Evolutionary conservation across 2,888 invertebrate genomes (phyloP).

Genomic region (Taenaris catops): DNA sequence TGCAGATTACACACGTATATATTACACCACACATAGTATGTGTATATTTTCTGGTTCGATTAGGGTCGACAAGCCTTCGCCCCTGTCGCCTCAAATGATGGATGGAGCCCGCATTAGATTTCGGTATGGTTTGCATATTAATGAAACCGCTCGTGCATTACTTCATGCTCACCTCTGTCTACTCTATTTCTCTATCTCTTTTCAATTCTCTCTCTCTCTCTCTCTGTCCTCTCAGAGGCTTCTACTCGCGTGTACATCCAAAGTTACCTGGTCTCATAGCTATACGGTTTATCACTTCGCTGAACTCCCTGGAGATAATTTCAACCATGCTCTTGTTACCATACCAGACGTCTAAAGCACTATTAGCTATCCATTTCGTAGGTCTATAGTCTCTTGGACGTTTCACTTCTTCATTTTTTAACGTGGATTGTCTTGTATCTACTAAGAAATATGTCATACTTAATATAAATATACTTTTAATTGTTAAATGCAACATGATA

Average conservation of each 20-base stretch:
- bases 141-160: too few species aligned
- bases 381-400: conserved; percentile 39
- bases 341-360: conserved; percentile 55
- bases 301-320: conserved; percentile 45
- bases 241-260: too few species aligned
- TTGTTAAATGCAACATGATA: too few species aligned
- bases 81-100: conserved; percentile 11
- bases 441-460: conserved; percentile 6
- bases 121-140: conserved; percentile 11
- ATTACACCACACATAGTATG: background rate
- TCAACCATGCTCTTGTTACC: conserved; percentile 52
- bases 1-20: background rate
- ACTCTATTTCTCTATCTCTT: too few species aligned
- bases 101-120: conserved; percentile 10
- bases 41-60: conserved; percentile 45
- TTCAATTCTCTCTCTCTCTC: too few species aligned
- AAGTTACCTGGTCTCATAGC: conserved; percentile 40
- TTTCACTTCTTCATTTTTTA: conserved; percentile 25
- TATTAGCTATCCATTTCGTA: conserved; percentile 50
- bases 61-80: conserved; percentile 56
- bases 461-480: conserved; percentile 4
- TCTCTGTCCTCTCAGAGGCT: too few species aligned
- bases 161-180: too few species aligned
- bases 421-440: conserved; percentile 25
- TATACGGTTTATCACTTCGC: conserved; percentile 40